These are phyloP conservation scores for Tortricodes alternella DNA, from an alignment of 2,888 invertebrate genomes.

Conservation along the genomic window DNA sequence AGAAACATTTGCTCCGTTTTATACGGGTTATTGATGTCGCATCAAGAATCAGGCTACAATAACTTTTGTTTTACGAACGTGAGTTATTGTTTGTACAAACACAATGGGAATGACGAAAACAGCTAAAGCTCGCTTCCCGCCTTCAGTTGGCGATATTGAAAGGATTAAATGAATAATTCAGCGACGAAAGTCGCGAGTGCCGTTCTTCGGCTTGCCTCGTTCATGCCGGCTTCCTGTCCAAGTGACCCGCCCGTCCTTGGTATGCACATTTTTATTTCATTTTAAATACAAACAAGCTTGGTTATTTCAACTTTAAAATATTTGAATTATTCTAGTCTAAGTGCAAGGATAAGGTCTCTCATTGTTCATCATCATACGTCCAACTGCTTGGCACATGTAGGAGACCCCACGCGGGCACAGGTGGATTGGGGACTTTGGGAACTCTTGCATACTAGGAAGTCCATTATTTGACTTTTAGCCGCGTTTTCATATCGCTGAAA, in stretches of 20 bases:
- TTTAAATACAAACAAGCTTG: slow-evolving; percentile 35
- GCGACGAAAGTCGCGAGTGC: slow-evolving; percentile 60
- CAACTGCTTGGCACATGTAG: too few species aligned
- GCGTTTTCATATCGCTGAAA: too few species aligned
- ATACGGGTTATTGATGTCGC: slow-evolving; percentile 18
- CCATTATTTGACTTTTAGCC: too few species aligned
- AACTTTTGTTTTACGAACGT: slow-evolving; percentile 31
- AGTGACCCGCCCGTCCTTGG: slow-evolving; percentile 50
- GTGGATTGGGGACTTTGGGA: too few species aligned
- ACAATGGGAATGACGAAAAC: slow-evolving; percentile 51
- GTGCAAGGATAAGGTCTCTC: too few species aligned
- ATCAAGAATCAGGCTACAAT: slow-evolving; percentile 26
- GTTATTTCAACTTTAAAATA: too few species aligned
- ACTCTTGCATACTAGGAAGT: too few species aligned
- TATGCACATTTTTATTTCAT: slow-evolving; percentile 65
- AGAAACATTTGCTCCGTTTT: not conserved
- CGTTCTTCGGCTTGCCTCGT: slow-evolving; percentile 53
- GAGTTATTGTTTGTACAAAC: slow-evolving; percentile 38
- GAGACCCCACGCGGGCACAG: too few species aligned
- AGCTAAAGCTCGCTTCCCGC: slow-evolving; percentile 46
- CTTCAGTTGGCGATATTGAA: slow-evolving; percentile 64
- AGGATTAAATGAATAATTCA: slow-evolving; percentile 75
- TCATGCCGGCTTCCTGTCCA: slow-evolving; percentile 53
- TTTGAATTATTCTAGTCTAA: too few species aligned
- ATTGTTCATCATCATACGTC: too few species aligned